Percentiles rank a stretch among this genome's conserved stretches.
These are phyloP conservation scores for Perognathus longimembris DNA, from an alignment of 2,113 vertebrate genomes.

Conservation along the genomic window DNA sequence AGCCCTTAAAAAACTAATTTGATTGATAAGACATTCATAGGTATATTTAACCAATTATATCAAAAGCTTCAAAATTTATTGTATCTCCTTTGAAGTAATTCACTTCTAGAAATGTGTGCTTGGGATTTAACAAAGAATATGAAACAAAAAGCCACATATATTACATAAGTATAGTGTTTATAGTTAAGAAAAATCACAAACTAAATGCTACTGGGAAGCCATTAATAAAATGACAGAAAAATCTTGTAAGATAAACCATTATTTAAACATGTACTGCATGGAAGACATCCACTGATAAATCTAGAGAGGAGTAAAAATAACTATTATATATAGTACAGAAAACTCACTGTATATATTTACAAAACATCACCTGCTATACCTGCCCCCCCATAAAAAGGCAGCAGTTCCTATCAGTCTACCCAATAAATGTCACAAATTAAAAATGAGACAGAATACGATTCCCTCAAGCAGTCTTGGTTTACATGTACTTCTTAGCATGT, in stretches of 20 bases:
- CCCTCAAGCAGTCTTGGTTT: background rate
- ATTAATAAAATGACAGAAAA: conserved; percentile 46
- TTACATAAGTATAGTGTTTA: conserved; percentile 18
- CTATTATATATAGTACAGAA: background rate
- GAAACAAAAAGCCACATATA: conserved; percentile 9
- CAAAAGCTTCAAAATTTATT: conserved; percentile 27
- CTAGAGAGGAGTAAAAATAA: background rate
- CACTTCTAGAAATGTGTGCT: conserved; percentile 14
- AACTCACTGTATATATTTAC: background rate
- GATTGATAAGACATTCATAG: conserved; percentile 2
- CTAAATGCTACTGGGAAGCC: background rate
- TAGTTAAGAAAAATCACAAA: conserved; percentile 46
- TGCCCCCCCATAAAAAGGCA: background rate
- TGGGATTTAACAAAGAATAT: conserved; percentile 31
- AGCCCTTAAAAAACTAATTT: conserved; percentile 39
- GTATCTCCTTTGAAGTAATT: conserved; percentile 18
- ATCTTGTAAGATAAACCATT: background rate
- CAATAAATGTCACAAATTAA: background rate
- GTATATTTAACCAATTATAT: conserved; percentile 33
- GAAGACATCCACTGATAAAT: background rate
- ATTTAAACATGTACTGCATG: background rate
- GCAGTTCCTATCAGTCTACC: background rate
- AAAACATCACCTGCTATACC: background rate
- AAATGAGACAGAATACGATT: background rate
- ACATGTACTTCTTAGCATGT: background rate